phyloP scores from a whole-genome alignment of 1,140 invertebrate genomes.

The Drosophila ficusphila region DNA sequence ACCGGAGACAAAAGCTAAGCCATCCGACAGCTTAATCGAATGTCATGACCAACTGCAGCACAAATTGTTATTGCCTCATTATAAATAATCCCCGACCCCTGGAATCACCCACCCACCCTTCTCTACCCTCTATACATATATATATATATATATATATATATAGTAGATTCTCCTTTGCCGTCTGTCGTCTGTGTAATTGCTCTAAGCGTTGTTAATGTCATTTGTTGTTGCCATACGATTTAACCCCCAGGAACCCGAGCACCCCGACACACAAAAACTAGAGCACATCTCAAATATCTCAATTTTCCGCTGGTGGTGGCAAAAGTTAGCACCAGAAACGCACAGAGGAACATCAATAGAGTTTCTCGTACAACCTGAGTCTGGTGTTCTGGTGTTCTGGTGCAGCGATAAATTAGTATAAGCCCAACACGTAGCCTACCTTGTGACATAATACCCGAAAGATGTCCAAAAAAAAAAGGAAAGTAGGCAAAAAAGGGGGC shows the following conservation, averaged over 20 bases:
- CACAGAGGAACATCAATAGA: neutral
- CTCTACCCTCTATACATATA: too few relatives aligned
- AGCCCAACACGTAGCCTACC: slow-evolving; percentile 35
- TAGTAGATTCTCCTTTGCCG: neutral
- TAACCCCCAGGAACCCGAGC: slow-evolving; percentile 23
- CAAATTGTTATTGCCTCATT: slow-evolving; percentile 75
- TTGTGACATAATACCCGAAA: slow-evolving; percentile 27
- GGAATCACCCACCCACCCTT: slow-evolving; percentile 5
- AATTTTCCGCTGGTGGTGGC: slow-evolving; percentile 41
- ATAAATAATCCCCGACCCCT: slow-evolving; percentile 65
- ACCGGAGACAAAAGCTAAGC: slow-evolving; percentile 8
- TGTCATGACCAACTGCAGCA: slow-evolving; percentile 63
- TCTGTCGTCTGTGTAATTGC: slow-evolving; percentile 55
- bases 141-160: too few relatives aligned
- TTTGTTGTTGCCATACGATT: slow-evolving; percentile 44
- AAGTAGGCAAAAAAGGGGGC: too few relatives aligned
- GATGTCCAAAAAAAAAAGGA: slow-evolving; percentile 1
- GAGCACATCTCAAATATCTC: slow-evolving; percentile 44
- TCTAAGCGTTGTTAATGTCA: slow-evolving; percentile 67
- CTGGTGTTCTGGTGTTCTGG: neutral
- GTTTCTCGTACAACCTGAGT: neutral
- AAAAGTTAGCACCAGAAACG: slow-evolving; percentile 27
- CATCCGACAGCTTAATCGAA: slow-evolving; percentile 62
- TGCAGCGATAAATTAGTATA: slow-evolving; percentile 43
- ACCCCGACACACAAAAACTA: slow-evolving; percentile 21